phyloP scores from a whole-genome alignment of 2,797 vertebrate genomes.

The Perodicticus potto region DNA sequence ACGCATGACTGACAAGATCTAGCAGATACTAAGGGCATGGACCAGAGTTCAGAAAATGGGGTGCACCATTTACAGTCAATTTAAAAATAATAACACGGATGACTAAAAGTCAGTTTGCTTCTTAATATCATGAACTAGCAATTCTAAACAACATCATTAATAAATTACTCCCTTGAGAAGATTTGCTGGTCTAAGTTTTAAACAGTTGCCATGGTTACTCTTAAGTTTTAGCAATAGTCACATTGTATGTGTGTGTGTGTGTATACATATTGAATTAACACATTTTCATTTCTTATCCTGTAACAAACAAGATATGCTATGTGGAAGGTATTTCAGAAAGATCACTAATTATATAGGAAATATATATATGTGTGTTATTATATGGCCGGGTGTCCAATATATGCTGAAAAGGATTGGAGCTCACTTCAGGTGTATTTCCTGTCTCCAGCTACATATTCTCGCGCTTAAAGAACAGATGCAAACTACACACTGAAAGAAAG shows the following conservation, averaged over 20 bases:
- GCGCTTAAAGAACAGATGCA: background rate
- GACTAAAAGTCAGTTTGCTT: background rate
- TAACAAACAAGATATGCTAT: background rate
- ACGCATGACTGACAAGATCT: too few species aligned
- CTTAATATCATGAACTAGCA: background rate
- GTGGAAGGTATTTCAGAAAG: background rate
- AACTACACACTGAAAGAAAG: background rate
- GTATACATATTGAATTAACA: background rate
- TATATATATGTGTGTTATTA: background rate
- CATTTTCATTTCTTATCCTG: background rate
- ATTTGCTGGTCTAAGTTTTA: background rate
- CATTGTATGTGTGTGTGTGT: too few species aligned
- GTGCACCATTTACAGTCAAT: background rate
- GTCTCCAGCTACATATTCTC: background rate
- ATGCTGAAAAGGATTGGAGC: background rate
- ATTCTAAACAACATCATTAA: conserved; percentile 21
- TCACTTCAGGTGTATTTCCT: background rate
- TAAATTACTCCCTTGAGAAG: background rate
- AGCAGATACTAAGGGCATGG: background rate
- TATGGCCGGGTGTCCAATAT: background rate
- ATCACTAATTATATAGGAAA: background rate
- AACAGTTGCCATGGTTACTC: background rate
- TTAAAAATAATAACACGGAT: background rate
- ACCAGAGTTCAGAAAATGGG: background rate
- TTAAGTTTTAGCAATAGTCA: background rate